Evolutionary conservation across 2,797 vertebrate species (phyloP).

Genomic region (Sebastes steindachneri): DNA sequence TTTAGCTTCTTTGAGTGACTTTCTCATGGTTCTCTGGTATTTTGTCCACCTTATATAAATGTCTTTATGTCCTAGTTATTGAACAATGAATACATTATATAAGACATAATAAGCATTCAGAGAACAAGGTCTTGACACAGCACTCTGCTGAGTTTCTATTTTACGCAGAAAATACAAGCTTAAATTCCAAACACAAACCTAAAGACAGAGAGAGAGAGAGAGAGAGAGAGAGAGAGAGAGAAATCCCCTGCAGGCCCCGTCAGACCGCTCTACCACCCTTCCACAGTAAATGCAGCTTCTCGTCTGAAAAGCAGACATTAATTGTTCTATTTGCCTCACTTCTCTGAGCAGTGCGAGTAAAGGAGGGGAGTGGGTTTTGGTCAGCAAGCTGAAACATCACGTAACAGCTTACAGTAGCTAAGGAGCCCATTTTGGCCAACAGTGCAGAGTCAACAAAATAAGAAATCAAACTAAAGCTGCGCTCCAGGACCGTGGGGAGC

Average conservation of each 20-base stretch:
- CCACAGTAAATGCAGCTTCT: not conserved
- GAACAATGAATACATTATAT: not conserved
- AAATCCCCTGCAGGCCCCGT: slow-evolving; percentile 9
- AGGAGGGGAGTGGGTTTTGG: not conserved
- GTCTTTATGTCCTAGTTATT: not conserved
- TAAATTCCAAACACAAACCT: slow-evolving; percentile 27
- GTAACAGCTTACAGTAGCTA: slow-evolving; percentile 9
- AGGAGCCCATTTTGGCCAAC: slow-evolving; percentile 24
- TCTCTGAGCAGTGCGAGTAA: not conserved
- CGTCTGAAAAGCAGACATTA: slow-evolving; percentile 5
- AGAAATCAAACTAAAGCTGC: slow-evolving; percentile 34
- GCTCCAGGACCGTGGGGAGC: slow-evolving; percentile 14
- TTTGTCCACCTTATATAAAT: not conserved
- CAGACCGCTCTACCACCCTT: not conserved
- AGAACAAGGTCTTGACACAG: slow-evolving; percentile 1
- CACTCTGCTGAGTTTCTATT: slow-evolving; percentile 8
- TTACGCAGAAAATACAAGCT: slow-evolving; percentile 32
- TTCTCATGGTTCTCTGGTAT: not conserved
- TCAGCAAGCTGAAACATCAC: slow-evolving; percentile 35
- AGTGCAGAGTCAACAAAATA: slow-evolving; percentile 47
- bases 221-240: not conserved
- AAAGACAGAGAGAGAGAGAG: not conserved
- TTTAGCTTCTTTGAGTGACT: not conserved
- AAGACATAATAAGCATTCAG: slow-evolving; percentile 1
- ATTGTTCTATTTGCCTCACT: slow-evolving; percentile 19